These are phyloP conservation scores for Bucco capensis DNA, from an alignment of 2,113 vertebrate species.

Conservation along the genomic window DNA sequence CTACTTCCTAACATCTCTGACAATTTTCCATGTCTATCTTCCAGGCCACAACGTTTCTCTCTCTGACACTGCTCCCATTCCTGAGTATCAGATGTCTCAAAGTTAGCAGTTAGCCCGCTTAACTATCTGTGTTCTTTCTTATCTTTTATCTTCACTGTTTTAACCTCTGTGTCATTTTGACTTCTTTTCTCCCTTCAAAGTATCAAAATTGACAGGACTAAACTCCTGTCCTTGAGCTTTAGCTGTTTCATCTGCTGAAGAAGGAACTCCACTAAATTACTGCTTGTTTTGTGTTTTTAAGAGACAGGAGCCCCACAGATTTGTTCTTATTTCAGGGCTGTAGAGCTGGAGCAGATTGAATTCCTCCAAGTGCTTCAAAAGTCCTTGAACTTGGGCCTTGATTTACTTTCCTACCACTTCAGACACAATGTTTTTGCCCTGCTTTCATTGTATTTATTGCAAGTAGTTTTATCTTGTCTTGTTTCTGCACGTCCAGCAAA, in stretches of 20 bases:
- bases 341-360: background rate
- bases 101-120: background rate
- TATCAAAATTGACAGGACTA: background rate
- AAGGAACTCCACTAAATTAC: background rate
- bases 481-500: background rate
- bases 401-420: background rate
- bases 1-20: background rate
- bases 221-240: background rate
- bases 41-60: background rate
- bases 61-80: background rate
- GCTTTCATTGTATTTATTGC: background rate
- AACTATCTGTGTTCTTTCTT: background rate
- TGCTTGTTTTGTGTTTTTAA: background rate
- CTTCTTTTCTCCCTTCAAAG: slow-evolving; percentile 1
- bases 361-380: background rate
- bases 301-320: background rate
- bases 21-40: background rate
- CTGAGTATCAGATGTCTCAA: background rate
- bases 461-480: background rate
- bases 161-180: slow-evolving; percentile 12
- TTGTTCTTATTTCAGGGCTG: background rate
- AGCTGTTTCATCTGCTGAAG: background rate
- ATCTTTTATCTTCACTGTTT: slow-evolving; percentile 18
- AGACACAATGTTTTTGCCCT: background rate
- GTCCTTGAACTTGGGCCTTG: background rate